Base-by-base conservation (phyloP, 2,888 invertebrate species). In the Cheiracanthium punctorium region DNA sequence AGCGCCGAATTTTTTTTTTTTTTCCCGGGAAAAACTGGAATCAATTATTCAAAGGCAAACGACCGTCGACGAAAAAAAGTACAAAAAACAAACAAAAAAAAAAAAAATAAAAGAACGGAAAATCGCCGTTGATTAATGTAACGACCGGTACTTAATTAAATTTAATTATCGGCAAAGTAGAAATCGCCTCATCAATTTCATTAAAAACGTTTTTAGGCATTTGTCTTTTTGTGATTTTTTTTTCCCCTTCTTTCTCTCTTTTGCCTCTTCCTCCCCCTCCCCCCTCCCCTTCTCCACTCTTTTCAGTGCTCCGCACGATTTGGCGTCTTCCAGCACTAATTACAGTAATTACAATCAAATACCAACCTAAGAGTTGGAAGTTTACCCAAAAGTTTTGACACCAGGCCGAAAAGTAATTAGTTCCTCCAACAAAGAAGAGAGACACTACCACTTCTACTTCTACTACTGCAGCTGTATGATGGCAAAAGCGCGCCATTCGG, bases 311-410 rank as follows among this genome's bases (percentile, higher is more conserved):
- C 1, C 69, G 24, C 52, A 43, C 52, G 73, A 82, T 70, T 76
- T 76, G 75, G 82, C 80, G 70, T 64, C 75, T 37, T 41, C 30
- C 76, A 48, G 75, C 74, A 72, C 84, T 84, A 84, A 84, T 84
- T 84, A 84, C 84, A 52, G 84, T 84, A 84, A 84, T 84, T 84
- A 84, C 79, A 84, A 84, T 84, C 84, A 84, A 84, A 84, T 84
- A 84, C 84, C 84, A 67, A 48, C 76, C 71, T 71, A 82, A 52
- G 75, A 84, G 37, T 84, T 79, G 84, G 84, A 84, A 79, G 79
- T 84, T 84, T 84, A 77, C 84, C 84, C 84, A 84, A 84, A 84
- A 84, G 79, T 84, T 84, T 84, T 84, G 84, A 84, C 84, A 84
- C 84, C 58, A 41, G 67, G 73, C 75, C 48, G 48, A 84, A 79